Percentiles rank a stretch among this genome's conserved stretches.
phyloP scores from a whole-genome alignment of 2,113 vertebrate genomes.

The Eubucco bourcierii region DNA sequence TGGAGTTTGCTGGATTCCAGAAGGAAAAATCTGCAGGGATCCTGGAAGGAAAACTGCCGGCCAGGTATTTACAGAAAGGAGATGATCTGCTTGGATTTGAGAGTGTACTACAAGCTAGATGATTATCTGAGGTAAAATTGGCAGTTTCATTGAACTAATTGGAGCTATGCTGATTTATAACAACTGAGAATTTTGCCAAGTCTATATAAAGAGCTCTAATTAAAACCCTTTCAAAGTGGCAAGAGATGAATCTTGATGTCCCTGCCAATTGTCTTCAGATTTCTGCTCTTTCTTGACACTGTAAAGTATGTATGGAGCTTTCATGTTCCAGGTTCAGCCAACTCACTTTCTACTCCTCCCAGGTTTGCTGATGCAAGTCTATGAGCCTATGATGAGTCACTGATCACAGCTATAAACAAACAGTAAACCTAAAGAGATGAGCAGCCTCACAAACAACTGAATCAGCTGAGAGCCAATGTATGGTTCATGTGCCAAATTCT shows the following conservation, averaged over 20 bases:
- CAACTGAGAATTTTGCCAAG: background rate
- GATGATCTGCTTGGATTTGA: background rate
- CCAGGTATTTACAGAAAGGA: background rate
- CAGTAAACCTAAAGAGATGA: background rate
- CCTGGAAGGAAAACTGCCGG: background rate
- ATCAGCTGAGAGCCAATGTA: background rate
- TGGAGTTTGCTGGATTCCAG: background rate
- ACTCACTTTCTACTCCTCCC: background rate
- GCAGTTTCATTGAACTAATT: constrained; percentile 22
- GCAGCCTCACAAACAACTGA: background rate
- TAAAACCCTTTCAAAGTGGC: background rate
- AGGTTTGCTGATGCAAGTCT: background rate
- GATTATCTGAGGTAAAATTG: constrained; percentile 2
- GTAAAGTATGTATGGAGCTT: background rate
- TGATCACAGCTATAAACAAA: background rate
- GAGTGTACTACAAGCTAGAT: background rate
- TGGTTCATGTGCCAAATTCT: background rate
- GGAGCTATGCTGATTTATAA: background rate
- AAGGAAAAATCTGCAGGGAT: background rate
- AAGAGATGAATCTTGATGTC: background rate
- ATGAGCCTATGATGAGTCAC: background rate
- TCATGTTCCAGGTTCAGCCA: background rate
- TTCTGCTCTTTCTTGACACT: background rate
- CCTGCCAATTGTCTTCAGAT: background rate
- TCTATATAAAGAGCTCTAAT: background rate